Conservation (phyloP, 1,140 invertebrate species). For the Nasonia giraulti region DNA sequence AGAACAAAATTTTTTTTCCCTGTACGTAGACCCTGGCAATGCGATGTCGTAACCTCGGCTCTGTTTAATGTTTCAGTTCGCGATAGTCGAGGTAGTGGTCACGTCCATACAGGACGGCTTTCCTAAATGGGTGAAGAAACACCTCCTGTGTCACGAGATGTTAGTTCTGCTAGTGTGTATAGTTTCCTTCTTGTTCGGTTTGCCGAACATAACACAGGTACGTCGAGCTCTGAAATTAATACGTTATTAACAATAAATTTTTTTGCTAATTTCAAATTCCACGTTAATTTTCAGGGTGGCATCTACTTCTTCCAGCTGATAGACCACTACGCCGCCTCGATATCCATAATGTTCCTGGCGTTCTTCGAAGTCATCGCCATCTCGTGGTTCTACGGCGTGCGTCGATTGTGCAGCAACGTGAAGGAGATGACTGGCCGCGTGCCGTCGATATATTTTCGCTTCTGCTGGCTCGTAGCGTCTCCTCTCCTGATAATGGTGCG, state of each 20-base stretch:
- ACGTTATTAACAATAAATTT: background rate
- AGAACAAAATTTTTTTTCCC: background rate
- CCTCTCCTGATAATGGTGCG: conserved; percentile 87
- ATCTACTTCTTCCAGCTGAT: conserved; percentile 95
- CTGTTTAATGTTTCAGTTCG: conserved; percentile 79
- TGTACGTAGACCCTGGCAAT: too few species aligned
- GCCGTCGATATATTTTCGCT: conserved; percentile 87
- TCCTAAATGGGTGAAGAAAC: conserved; percentile 86
- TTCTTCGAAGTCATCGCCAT: conserved; percentile 94
- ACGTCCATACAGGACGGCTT: conserved; percentile 95
- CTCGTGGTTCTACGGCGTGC: conserved; percentile 93
- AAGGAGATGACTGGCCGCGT: conserved; percentile 90
- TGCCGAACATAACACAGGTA: conserved; percentile 90
- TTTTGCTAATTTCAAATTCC: background rate
- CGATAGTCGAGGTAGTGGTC: conserved; percentile 92
- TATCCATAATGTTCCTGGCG: conserved; percentile 92
- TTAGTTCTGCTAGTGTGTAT: conserved; percentile 88
- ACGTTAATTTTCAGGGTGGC: conserved; percentile 79
- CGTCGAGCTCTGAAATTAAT: background rate
- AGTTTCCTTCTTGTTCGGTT: conserved; percentile 87
- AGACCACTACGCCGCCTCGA: conserved; percentile 93
- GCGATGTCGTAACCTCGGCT: background rate
- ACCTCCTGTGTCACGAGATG: conserved; percentile 89
- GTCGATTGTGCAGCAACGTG: conserved; percentile 85
- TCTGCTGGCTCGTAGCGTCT: conserved; percentile 88